Conservation (phyloP, 2,888 invertebrate genomes). For the Tetragonisca angustula region DNA sequence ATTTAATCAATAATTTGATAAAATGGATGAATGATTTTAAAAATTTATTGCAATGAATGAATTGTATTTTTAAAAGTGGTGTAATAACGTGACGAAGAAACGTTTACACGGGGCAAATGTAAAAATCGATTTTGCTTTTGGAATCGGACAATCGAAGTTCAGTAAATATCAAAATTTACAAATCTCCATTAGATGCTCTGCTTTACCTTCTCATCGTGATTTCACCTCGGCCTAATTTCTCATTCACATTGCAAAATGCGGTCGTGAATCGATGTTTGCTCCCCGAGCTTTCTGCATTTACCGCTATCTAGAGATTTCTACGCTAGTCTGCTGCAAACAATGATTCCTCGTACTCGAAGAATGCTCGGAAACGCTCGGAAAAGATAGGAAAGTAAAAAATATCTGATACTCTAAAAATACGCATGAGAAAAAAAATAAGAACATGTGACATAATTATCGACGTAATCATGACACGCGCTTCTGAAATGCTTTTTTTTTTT, state of each 20-base stretch:
- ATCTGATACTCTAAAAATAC: neutral
- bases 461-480: neutral
- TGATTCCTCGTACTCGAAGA: neutral
- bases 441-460: neutral
- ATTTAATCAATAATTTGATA: too few relatives aligned
- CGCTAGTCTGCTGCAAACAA: neutral
- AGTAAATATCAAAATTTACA: slow-evolving; percentile 9
- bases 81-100: too few relatives aligned
- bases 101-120: neutral
- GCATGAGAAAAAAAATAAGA: neutral
- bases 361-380: neutral
- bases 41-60: too few relatives aligned
- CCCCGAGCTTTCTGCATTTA: slow-evolving; percentile 21
- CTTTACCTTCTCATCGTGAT: slow-evolving; percentile 42
- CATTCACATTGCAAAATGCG: slow-evolving; percentile 27
- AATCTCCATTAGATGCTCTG: slow-evolving; percentile 23
- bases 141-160: neutral
- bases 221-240: slow-evolving; percentile 59
- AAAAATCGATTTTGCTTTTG: neutral
- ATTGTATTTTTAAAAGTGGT: too few relatives aligned
- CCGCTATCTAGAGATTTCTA: slow-evolving; percentile 27
- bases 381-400: neutral
- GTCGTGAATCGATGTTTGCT: slow-evolving; percentile 40
- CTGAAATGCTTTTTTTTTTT: neutral
- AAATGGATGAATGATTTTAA: too few relatives aligned